Evolutionary conservation across 2,797 vertebrate genomes (phyloP).

Genomic region (Molossus alvarezi): DNA sequence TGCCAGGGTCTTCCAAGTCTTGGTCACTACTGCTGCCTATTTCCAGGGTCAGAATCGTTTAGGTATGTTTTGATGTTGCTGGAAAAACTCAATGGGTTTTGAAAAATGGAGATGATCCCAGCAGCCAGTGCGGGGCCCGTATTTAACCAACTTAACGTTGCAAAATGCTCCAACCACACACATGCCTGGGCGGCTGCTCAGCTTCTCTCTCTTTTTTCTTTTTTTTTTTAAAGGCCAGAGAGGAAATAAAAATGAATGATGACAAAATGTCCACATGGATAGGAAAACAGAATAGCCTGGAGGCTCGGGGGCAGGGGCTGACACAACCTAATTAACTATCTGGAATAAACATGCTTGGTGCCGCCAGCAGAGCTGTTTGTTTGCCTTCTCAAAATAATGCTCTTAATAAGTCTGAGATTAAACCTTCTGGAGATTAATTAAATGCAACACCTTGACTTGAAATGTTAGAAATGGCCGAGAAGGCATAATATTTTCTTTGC

Average conservation of each 20-base stretch:
- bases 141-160: conserved; percentile 78
- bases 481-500: conserved; percentile 26
- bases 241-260: conserved; percentile 85
- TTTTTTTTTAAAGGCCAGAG: conserved; percentile 66
- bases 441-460: conserved; percentile 77
- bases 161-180: conserved; percentile 41
- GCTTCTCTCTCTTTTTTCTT: neutral
- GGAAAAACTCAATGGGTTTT: conserved; percentile 2
- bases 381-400: conserved; percentile 78
- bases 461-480: conserved; percentile 67
- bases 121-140: neutral
- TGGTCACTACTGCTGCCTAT: neutral
- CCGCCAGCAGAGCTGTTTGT: conserved; percentile 65
- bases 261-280: conserved; percentile 78
- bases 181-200: conserved; percentile 22
- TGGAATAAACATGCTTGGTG: conserved; percentile 73
- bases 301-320: conserved; percentile 78
- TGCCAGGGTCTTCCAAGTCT: neutral
- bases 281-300: conserved; percentile 79
- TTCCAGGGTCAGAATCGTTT: neutral
- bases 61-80: conserved; percentile 40
- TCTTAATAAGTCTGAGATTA: conserved; percentile 80
- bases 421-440: conserved; percentile 80
- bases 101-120: conserved; percentile 35
- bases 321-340: conserved; percentile 80